Evolutionary conservation across 2,113 vertebrate genomes (phyloP).

Genomic region (Mus spicilegus): DNA sequence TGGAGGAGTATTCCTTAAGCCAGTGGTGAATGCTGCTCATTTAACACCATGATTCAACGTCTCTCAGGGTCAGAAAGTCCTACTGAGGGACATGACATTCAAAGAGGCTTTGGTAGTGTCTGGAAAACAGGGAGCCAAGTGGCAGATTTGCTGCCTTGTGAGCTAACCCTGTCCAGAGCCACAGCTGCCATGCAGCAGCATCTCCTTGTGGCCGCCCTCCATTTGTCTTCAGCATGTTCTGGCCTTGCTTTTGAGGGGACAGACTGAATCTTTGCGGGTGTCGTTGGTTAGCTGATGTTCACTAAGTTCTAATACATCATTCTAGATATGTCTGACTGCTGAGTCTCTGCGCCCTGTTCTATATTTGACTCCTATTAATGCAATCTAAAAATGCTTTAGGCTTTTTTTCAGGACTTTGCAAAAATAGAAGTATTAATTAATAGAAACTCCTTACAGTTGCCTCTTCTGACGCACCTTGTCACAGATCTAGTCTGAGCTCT

Average conservation of each 20-base stretch:
- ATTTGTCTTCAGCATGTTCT: not conserved
- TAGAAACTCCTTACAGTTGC: constrained; percentile 20
- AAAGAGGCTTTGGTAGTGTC: not conserved
- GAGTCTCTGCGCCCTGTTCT: not conserved
- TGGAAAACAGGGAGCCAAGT: not conserved
- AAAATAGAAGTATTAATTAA: constrained; percentile 37
- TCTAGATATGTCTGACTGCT: not conserved
- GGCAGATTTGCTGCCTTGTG: not conserved
- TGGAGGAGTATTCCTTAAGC: not conserved
- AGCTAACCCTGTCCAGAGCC: not conserved
- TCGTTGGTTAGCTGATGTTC: not conserved
- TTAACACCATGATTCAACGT: not conserved
- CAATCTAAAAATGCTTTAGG: not conserved
- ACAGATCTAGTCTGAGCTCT: not conserved
- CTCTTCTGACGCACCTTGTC: constrained; percentile 10
- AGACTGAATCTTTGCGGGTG: not conserved
- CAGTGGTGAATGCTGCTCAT: not conserved
- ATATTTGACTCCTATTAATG: not conserved
- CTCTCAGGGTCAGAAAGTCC: not conserved
- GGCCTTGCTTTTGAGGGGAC: not conserved
- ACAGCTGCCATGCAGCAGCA: not conserved
- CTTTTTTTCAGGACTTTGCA: not conserved
- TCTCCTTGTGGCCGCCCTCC: not conserved
- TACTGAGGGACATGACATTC: not conserved
- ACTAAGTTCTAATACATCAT: not conserved